Conservation (phyloP, 2,888 invertebrate species). For the Zhengitettix transpicula region DNA sequence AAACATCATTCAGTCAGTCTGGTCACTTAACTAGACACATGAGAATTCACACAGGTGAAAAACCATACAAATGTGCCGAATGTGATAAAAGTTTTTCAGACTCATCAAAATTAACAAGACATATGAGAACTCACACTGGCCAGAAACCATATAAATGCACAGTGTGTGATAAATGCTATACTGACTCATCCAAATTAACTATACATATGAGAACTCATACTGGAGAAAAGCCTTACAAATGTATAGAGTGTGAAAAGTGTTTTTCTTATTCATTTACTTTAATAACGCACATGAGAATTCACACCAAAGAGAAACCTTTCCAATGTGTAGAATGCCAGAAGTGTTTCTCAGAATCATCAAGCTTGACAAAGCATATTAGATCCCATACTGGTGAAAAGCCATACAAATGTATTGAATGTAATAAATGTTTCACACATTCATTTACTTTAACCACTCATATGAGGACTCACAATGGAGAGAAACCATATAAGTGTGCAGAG, state of each 20-base stretch:
- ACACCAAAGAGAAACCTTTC: slow-evolving; percentile 2
- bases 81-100: too few species aligned
- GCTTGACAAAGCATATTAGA: slow-evolving; percentile 41
- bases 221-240: slow-evolving; percentile 42
- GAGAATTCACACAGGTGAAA: too few species aligned
- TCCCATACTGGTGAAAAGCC: slow-evolving; percentile 43
- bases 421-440: slow-evolving; percentile 44
- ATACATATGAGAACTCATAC: slow-evolving; percentile 43
- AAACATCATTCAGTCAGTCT: too few species aligned
- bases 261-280: background rate
- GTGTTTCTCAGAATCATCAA: slow-evolving; percentile 32
- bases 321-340: slow-evolving; percentile 6
- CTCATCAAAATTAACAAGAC: background rate
- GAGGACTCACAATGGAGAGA: slow-evolving; percentile 16
- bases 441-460: slow-evolving; percentile 37
- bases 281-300: background rate
- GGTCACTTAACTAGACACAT: too few species aligned
- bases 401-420: slow-evolving; percentile 38
- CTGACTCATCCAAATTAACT: slow-evolving; percentile 22
- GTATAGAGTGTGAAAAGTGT: slow-evolving; percentile 23
- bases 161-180: background rate
- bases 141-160: slow-evolving; percentile 1
- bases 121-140: background rate
- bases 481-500: background rate
- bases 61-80: too few species aligned